A percentile compares a stretch with the other conserved stretches of the same genome.
Conservation (phyloP, 2,888 invertebrate genomes). For the Cosmia trapezina region DNA sequence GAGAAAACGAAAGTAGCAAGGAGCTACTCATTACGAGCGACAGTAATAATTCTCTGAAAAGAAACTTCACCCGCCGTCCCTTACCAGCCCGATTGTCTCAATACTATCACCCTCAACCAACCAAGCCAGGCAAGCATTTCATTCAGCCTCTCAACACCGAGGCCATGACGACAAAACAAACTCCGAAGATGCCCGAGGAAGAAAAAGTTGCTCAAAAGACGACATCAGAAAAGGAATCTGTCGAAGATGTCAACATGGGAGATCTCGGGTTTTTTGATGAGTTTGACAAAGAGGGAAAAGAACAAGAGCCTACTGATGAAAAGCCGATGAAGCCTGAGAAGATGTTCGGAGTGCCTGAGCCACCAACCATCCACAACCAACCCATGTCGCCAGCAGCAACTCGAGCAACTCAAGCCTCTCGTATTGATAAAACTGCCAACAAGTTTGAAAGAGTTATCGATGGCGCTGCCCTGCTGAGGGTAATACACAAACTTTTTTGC, state of each 20-base stretch:
- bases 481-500: conserved; percentile 57
- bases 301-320: neutral
- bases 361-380: conserved; percentile 1
- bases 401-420: conserved; percentile 58
- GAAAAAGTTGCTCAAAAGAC: conserved; percentile 49
- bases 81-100: conserved; percentile 80
- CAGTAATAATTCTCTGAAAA: conserved; percentile 79
- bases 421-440: conserved; percentile 75
- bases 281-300: conserved; percentile 53
- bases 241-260: conserved; percentile 74
- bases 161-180: conserved; percentile 26
- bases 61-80: conserved; percentile 83
- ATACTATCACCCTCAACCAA: conserved; percentile 68
- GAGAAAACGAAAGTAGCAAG: conserved; percentile 91
- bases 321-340: neutral
- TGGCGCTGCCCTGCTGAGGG: conserved; percentile 81
- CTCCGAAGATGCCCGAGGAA: conserved; percentile 37
- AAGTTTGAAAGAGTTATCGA: conserved; percentile 81
- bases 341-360: conserved; percentile 32
- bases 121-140: conserved; percentile 15
- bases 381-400: neutral
- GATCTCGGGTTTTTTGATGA: conserved; percentile 79
- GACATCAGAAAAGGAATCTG: conserved; percentile 61
- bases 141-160: conserved; percentile 31
- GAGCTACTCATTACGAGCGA: conserved; percentile 92